Evolutionary conservation across 2,888 invertebrate genomes (phyloP).

Genomic region (Lithodes maja): DNA sequence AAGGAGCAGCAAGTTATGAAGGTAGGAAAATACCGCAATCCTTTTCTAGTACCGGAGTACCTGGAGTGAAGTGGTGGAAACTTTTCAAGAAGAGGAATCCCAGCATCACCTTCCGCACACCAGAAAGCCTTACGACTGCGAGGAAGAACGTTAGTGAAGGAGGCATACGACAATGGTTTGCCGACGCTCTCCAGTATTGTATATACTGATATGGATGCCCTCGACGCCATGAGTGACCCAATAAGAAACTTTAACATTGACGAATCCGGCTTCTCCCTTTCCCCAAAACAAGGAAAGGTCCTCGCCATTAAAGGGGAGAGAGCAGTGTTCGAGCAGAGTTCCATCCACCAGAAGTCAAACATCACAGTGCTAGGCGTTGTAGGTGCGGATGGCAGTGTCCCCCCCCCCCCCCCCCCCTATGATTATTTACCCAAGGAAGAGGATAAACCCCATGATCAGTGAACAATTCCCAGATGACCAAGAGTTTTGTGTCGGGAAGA

Average conservation of each 20-base stretch:
- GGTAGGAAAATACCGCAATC: not conserved
- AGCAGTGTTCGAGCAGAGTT: not conserved
- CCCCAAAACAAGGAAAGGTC: not conserved
- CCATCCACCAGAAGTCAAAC: not conserved
- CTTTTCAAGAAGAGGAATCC: not conserved
- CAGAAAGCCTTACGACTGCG: not conserved
- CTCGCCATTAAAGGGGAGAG: not conserved
- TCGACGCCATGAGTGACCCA: not conserved
- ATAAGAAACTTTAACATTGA: constrained; percentile 8
- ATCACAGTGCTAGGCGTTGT: not conserved
- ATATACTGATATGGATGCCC: not conserved
- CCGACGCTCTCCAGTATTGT: not conserved
- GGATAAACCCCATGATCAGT: not conserved
- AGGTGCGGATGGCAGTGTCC: constrained; percentile 6
- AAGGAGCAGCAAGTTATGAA: not conserved
- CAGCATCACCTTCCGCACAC: not conserved
- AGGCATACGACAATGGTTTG: not conserved
- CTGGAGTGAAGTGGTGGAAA: not conserved
- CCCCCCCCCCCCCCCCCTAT: constrained; percentile 16
- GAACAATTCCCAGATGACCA: not conserved
- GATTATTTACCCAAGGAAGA: constrained; percentile 21
- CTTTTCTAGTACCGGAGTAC: not conserved
- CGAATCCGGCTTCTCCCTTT: constrained; percentile 9
- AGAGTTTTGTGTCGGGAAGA: not conserved
- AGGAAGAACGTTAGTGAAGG: not conserved